phyloP scores from a whole-genome alignment of 2,888 invertebrate species.

The Hirtodrosophila histrioides region DNA sequence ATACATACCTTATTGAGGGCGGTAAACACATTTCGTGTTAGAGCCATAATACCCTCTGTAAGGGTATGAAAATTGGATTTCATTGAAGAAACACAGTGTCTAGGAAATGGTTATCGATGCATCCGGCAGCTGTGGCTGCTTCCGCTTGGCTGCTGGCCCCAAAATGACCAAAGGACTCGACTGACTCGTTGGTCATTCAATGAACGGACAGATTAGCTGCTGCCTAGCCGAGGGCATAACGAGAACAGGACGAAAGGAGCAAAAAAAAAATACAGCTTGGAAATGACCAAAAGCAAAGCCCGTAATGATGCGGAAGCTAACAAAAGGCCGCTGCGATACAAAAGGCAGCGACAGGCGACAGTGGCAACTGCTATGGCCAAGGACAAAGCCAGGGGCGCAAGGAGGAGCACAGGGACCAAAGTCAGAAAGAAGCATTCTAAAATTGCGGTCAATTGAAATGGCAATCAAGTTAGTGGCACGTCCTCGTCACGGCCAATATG shows the following conservation, averaged over 20 bases:
- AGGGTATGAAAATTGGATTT: slow-evolving; percentile 11
- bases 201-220: slow-evolving; percentile 70
- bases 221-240: slow-evolving; percentile 32
- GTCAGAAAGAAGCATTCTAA: slow-evolving; percentile 62
- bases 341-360: slow-evolving; percentile 50
- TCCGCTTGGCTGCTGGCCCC: slow-evolving; percentile 52
- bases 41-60: too few relatives aligned
- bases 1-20: too few relatives aligned
- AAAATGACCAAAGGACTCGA: slow-evolving; percentile 19
- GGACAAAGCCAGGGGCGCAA: slow-evolving; percentile 14
- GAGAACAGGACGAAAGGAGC: slow-evolving; percentile 6
- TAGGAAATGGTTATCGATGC: slow-evolving; percentile 76
- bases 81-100: slow-evolving; percentile 26
- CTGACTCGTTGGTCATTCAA: slow-evolving; percentile 51
- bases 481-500: slow-evolving; percentile 65
- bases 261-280: slow-evolving; percentile 26
- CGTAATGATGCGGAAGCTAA: slow-evolving; percentile 77
- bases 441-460: slow-evolving; percentile 80
- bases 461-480: slow-evolving; percentile 79
- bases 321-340: slow-evolving; percentile 66
- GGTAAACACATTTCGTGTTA: too few relatives aligned
- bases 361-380: slow-evolving; percentile 21
- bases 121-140: slow-evolving; percentile 70
- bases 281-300: slow-evolving; percentile 63
- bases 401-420: slow-evolving; percentile 9